A percentile compares a stretch with the other conserved stretches of the same genome.
These are phyloP conservation scores for Hyles vespertilio DNA, from an alignment of 1,140 invertebrate species.

Conservation along the genomic window DNA sequence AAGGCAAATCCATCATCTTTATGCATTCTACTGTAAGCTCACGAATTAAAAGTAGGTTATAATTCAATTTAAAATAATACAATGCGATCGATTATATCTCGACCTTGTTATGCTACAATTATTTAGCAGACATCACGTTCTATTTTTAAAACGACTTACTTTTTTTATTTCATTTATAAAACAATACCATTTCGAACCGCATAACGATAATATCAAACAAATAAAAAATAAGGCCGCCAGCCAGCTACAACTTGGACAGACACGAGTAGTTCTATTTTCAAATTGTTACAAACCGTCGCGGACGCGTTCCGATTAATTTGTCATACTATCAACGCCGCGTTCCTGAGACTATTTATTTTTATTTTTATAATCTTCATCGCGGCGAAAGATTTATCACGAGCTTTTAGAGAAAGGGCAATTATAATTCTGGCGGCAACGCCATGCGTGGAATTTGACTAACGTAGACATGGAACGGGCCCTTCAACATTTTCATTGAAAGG, in stretches of 20 bases:
- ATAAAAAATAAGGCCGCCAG: constrained; percentile 4
- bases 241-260: background rate
- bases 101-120: too few species aligned
- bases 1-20: too few species aligned
- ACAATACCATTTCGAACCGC: too few species aligned
- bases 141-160: too few species aligned
- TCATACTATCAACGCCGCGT: constrained; percentile 38
- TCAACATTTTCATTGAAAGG: constrained; percentile 10
- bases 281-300: constrained; percentile 32
- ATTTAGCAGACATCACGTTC: too few species aligned
- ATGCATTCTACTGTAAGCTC: background rate
- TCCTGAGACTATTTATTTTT: constrained; percentile 35
- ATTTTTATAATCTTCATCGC: constrained; percentile 30
- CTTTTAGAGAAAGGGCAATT: constrained; percentile 22
- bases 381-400: constrained; percentile 35
- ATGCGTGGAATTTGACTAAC: constrained; percentile 24
- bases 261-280: constrained; percentile 39
- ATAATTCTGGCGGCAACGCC: constrained; percentile 22
- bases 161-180: too few species aligned
- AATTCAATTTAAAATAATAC: too few species aligned
- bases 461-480: constrained; percentile 7
- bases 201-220: background rate
- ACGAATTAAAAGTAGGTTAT: background rate
- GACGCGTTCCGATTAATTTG: constrained; percentile 43
- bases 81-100: too few species aligned